These are phyloP conservation scores for Arctopsyche grandis DNA, from an alignment of 1,140 invertebrate genomes.

Conservation along the genomic window DNA sequence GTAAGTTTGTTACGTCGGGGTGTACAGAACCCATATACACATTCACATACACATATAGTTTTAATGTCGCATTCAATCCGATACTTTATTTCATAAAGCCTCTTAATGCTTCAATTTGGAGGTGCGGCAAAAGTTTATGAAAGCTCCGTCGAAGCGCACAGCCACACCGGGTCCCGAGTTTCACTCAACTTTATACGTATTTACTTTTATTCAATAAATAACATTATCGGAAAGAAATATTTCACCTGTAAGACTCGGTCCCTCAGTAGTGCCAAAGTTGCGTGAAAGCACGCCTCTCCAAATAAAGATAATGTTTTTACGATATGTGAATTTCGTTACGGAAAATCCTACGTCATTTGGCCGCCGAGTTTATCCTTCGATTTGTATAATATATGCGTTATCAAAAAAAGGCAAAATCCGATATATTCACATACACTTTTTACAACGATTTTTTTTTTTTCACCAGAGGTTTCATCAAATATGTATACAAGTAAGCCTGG, in stretches of 20 bases:
- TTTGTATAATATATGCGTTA: slow-evolving; percentile 31
- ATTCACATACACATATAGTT: slow-evolving; percentile 1
- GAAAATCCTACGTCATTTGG: slow-evolving; percentile 22
- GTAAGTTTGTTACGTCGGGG: neutral
- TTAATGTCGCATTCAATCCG: slow-evolving; percentile 25
- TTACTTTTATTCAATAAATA: slow-evolving; percentile 45
- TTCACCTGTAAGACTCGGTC: slow-evolving; percentile 21
- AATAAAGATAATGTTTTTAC: slow-evolving; percentile 32
- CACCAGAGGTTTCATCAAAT: neutral
- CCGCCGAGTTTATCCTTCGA: slow-evolving; percentile 10
- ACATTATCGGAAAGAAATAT: slow-evolving; percentile 46
- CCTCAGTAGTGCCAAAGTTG: neutral
- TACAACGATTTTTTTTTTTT: neutral
- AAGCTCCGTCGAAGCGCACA: slow-evolving; percentile 6
- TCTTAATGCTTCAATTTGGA: slow-evolving; percentile 36
- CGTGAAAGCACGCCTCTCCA: neutral
- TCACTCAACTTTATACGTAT: slow-evolving; percentile 36
- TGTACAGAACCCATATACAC: neutral
- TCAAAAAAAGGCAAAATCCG: slow-evolving; percentile 2
- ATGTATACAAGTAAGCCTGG: neutral
- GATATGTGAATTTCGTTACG: slow-evolving; percentile 32
- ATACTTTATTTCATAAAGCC: slow-evolving; percentile 40
- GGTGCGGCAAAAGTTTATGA: slow-evolving; percentile 36
- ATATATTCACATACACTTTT: neutral
- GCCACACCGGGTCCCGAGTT: neutral